Conservation (phyloP, 2,797 vertebrate species). For the Pantherophis alleghaniensis region DNA sequence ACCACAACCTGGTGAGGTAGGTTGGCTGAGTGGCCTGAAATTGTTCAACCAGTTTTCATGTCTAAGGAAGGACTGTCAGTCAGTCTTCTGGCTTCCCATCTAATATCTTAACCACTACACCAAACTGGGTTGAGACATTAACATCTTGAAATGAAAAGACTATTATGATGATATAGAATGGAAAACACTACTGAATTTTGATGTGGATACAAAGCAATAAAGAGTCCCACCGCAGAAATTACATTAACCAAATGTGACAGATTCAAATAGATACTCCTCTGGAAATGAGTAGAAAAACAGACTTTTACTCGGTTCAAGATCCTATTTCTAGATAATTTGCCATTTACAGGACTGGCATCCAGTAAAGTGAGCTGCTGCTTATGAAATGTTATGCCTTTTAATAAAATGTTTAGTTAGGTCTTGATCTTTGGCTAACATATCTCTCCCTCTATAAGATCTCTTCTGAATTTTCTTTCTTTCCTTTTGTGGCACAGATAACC, state of each 20-base stretch:
- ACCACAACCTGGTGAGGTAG: not conserved
- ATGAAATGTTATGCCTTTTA: not conserved
- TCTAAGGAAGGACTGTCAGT: not conserved
- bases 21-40: not conserved
- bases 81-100: not conserved
- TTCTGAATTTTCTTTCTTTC: not conserved
- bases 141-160: not conserved
- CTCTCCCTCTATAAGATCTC: not conserved
- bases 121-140: not conserved
- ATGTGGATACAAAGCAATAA: not conserved
- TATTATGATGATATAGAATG: not conserved
- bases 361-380: not conserved
- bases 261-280: not conserved
- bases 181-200: not conserved
- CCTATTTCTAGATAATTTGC: not conserved
- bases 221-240: not conserved
- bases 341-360: not conserved
- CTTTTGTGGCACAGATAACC: not conserved
- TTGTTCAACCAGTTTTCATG: not conserved
- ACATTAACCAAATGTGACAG: not conserved
- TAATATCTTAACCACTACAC: not conserved
- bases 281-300: not conserved
- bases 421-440: not conserved
- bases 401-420: not conserved
- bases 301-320: not conserved